Evolutionary conservation across 2,888 invertebrate species (phyloP), one percentile per base, ranked within the genome.

Genomic region (Lobophora halterata): DNA sequence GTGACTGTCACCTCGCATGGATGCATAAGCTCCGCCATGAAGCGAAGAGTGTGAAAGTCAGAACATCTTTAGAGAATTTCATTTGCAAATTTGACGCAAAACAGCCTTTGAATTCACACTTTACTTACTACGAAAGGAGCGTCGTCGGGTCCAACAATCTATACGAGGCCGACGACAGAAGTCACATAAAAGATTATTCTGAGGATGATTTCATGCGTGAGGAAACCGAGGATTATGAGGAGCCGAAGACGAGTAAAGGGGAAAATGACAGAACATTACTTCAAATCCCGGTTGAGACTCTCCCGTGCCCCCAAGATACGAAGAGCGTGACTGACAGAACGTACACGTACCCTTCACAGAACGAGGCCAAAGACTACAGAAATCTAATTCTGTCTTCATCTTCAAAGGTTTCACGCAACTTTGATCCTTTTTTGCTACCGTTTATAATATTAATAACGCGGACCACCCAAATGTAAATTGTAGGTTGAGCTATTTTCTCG

Each of bases 1-100:
- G 95, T 83, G 94, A 95, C 82, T 95, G 95, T 71, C 93, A 94
- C 57, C 89, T 95, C 62, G 90, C 91, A 42, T 95, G 95, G 95
- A 91, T 95, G 86, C 93, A 93, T 83, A 90, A 90, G 51, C 88
- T 95, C 52, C 89, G 91, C 48, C 92, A 93, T 76, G 93, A 93
- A 67, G 94, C 95, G 50, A 91, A 91, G 72, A 93, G 92, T 77
- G 85, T 89, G 46, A 90, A 91, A 76, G 89, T 94, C 55, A 89
- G 90, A 58, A 91, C 90, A 56, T 90, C 91, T 40, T 88, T 95
- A 46, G 93, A 94, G 70, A 91, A 93, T 69, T 89, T 94, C 66
- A 90, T 91, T 61, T 95, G 95, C 78, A 90, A 90, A 73, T 88
- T 92, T 66, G 92, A 89, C 60, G 62, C 68, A 19, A 76, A 79